Evolutionary conservation across 2,797 vertebrate species (phyloP).

Genomic region (Vespertilio murinus): DNA sequence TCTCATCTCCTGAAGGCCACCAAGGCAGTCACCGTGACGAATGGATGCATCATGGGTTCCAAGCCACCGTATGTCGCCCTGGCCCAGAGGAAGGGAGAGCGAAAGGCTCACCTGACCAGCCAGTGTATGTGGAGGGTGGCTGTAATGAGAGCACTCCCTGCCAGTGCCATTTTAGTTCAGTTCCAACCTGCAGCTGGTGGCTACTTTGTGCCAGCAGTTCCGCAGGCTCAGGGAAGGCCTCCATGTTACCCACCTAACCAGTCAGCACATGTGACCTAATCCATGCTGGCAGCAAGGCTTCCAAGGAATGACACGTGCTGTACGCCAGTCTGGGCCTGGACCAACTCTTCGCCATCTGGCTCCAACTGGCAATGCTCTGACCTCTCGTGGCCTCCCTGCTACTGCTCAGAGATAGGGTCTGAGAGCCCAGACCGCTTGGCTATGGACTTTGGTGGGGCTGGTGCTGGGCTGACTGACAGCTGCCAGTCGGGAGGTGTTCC

Average conservation of each 20-base stretch:
- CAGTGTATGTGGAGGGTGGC: slow-evolving; percentile 99
- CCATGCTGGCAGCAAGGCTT: slow-evolving; percentile 98
- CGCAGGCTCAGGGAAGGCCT: slow-evolving; percentile 97
- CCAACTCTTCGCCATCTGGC: slow-evolving; percentile 92
- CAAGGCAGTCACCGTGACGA: slow-evolving; percentile 99
- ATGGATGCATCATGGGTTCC: slow-evolving; percentile 98
- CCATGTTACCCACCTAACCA: slow-evolving; percentile 98
- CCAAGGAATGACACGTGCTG: slow-evolving; percentile 93
- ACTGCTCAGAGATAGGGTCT: slow-evolving; percentile 87
- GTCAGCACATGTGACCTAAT: slow-evolving; percentile 96
- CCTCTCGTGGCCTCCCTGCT: slow-evolving; percentile 89
- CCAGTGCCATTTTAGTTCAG: slow-evolving; percentile 97
- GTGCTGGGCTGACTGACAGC: slow-evolving; percentile 76
- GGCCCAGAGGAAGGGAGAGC: slow-evolving; percentile 97
- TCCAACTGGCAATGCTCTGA: slow-evolving; percentile 87
- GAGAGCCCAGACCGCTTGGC: slow-evolving; percentile 79
- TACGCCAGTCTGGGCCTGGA: slow-evolving; percentile 96
- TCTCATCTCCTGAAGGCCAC: slow-evolving; percentile 99
- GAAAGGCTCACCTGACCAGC: slow-evolving; percentile 98
- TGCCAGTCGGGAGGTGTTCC: slow-evolving; percentile 83
- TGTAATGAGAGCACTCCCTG: slow-evolving; percentile 98
- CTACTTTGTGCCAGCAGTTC: slow-evolving; percentile 98
- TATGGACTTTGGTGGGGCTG: slow-evolving; percentile 81
- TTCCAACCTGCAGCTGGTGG: slow-evolving; percentile 96
- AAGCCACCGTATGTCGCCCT: slow-evolving; percentile 97